These are phyloP conservation scores for Sinohyriopsis cumingii DNA, from an alignment of 2,888 invertebrate species.

Conservation along the genomic window DNA sequence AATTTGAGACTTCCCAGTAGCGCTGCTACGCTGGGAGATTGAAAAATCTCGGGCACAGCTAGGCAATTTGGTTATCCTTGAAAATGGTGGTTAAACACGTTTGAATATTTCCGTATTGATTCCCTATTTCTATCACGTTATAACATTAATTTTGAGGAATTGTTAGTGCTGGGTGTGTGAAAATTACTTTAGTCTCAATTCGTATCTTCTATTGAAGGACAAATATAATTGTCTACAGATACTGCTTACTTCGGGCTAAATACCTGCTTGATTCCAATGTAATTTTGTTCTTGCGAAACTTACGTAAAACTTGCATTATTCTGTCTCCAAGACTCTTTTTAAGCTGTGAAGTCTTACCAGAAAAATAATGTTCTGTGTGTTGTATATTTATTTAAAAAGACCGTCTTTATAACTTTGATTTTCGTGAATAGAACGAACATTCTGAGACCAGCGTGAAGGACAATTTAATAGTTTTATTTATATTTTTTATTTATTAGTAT, in stretches of 20 bases:
- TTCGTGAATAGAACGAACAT: too few relatives aligned
- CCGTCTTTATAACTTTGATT: too few relatives aligned
- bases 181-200: constrained; percentile 66
- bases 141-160: constrained; percentile 61
- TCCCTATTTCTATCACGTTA: constrained; percentile 52
- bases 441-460: too few relatives aligned
- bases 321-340: neutral
- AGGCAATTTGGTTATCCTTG: constrained; percentile 48
- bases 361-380: too few relatives aligned
- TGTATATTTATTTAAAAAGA: too few relatives aligned
- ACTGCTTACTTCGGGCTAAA: constrained; percentile 2
- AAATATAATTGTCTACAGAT: constrained; percentile 45
- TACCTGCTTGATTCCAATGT: constrained; percentile 1
- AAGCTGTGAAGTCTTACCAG: too few relatives aligned
- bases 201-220: constrained; percentile 25
- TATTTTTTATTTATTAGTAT: too few relatives aligned
- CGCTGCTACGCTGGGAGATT: constrained; percentile 33
- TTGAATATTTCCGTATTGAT: constrained; percentile 60
- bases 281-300: neutral
- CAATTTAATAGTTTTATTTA: too few relatives aligned
- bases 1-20: constrained; percentile 55
- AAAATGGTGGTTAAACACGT: constrained; percentile 60
- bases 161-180: constrained; percentile 48
- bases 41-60: constrained; percentile 39
- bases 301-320: neutral